These are phyloP conservation scores for Craterocephalus amniculus DNA, from an alignment of 2,797 vertebrate genomes.

Conservation along the genomic window DNA sequence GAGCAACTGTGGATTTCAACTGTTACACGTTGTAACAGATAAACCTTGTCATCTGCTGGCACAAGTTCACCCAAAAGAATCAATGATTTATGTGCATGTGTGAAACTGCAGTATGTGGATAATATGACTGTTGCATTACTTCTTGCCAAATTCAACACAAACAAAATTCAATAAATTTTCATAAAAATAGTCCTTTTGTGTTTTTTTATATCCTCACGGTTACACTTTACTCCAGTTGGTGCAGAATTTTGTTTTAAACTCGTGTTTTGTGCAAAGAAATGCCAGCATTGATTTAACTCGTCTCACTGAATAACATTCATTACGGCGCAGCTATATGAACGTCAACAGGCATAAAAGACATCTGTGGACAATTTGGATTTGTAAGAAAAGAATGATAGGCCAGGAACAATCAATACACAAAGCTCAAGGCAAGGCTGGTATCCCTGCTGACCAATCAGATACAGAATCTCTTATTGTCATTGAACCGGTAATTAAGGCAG, in stretches of 20 bases:
- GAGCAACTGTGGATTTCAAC: background rate
- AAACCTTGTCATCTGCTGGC: background rate
- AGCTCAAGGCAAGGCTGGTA: background rate
- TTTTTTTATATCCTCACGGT: too few species aligned
- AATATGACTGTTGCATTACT: background rate
- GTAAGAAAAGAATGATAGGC: background rate
- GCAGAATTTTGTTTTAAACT: background rate
- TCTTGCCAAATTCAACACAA: background rate
- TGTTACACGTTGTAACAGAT: constrained; percentile 1
- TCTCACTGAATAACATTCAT: background rate
- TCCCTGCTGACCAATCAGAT: too few species aligned
- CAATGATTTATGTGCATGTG: background rate
- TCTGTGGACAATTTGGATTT: background rate
- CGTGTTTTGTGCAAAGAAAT: background rate
- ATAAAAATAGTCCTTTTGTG: too few species aligned
- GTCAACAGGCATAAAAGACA: background rate
- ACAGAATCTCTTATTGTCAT: too few species aligned
- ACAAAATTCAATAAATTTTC: too few species aligned
- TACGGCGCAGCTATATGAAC: background rate
- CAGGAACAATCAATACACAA: too few species aligned
- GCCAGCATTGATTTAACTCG: background rate
- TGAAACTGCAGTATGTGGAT: background rate
- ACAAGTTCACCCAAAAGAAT: background rate
- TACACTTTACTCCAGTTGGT: background rate
- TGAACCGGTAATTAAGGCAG: too few species aligned